phyloP scores from a whole-genome alignment of 2,888 invertebrate genomes.

The Bellardia pandia region DNA sequence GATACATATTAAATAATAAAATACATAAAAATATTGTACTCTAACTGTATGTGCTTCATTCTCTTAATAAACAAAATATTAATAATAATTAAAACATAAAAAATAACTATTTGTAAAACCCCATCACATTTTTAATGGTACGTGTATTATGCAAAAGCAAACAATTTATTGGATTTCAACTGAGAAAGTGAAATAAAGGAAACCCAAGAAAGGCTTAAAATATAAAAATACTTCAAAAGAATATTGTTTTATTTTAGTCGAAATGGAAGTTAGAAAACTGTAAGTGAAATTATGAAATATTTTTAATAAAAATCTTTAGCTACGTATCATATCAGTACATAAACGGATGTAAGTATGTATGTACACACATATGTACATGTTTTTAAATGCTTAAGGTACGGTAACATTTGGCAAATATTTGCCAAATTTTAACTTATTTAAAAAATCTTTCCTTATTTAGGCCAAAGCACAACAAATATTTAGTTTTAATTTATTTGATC shows the following conservation, averaged over 20 bases:
- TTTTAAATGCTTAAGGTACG: no score
- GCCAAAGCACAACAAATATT: no score
- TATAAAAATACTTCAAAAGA: slow-evolving; percentile 62
- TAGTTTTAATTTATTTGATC: no score
- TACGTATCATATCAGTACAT: no score
- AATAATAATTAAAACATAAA: slow-evolving; percentile 5
- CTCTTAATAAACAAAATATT: slow-evolving; percentile 61
- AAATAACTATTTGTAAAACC: slow-evolving; percentile 66
- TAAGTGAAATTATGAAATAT: no score
- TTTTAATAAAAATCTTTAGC: no score
- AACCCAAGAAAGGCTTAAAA: slow-evolving; percentile 79
- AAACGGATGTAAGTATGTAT: no score
- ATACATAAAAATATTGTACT: slow-evolving; percentile 66
- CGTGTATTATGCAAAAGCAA: slow-evolving; percentile 77
- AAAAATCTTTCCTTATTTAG: no score
- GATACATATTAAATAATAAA: slow-evolving; percentile 61
- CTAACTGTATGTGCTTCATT: slow-evolving; percentile 73
- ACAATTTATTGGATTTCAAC: slow-evolving; percentile 71
- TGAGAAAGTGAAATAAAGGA: slow-evolving; percentile 79
- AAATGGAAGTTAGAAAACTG: not conserved
- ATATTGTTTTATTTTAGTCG: slow-evolving; percentile 31
- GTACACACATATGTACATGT: no score
- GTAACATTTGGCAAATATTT: no score
- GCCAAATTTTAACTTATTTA: no score
- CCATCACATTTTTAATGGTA: slow-evolving; percentile 66